These are phyloP conservation scores for Drosophila rubida DNA, from an alignment of 2,888 invertebrate species.

Conservation along the genomic window DNA sequence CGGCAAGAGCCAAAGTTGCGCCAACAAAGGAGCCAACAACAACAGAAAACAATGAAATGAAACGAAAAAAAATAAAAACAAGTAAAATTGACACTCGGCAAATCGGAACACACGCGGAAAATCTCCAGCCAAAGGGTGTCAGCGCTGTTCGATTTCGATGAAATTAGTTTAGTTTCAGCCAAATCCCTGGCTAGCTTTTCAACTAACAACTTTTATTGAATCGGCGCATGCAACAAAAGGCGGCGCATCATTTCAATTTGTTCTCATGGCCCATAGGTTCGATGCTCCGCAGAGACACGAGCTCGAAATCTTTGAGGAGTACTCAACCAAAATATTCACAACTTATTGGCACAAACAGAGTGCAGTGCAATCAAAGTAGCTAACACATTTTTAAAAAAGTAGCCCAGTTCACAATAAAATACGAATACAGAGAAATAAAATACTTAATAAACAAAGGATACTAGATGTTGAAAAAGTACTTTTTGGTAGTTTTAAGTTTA, in stretches of 20 bases:
- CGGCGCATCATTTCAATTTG: slow-evolving; percentile 31
- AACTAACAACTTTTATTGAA: slow-evolving; percentile 46
- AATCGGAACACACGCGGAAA: slow-evolving; percentile 22
- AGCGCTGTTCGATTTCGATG: slow-evolving; percentile 32
- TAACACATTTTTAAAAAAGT: too few species aligned
- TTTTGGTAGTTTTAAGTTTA: too few species aligned
- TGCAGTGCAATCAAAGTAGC: too few species aligned
- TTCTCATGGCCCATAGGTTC: background rate
- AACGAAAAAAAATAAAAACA: too few species aligned
- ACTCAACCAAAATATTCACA: too few species aligned
- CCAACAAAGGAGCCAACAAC: slow-evolving; percentile 14
- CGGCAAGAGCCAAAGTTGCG: slow-evolving; percentile 43
- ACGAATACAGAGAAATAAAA: too few species aligned
- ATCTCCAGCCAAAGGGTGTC: background rate
- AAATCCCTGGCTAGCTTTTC: slow-evolving; percentile 33
- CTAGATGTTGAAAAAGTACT: too few species aligned
- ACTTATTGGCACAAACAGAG: too few species aligned
- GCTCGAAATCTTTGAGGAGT: background rate
- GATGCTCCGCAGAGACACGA: background rate
- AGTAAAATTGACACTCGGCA: slow-evolving; percentile 1
- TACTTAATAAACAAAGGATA: too few species aligned
- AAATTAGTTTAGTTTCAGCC: slow-evolving; percentile 65
- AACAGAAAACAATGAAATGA: too few species aligned
- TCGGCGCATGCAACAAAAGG: slow-evolving; percentile 28
- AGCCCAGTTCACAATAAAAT: too few species aligned